phyloP scores from a whole-genome alignment of 2,888 invertebrate species.

The Parelbella ahira region DNA sequence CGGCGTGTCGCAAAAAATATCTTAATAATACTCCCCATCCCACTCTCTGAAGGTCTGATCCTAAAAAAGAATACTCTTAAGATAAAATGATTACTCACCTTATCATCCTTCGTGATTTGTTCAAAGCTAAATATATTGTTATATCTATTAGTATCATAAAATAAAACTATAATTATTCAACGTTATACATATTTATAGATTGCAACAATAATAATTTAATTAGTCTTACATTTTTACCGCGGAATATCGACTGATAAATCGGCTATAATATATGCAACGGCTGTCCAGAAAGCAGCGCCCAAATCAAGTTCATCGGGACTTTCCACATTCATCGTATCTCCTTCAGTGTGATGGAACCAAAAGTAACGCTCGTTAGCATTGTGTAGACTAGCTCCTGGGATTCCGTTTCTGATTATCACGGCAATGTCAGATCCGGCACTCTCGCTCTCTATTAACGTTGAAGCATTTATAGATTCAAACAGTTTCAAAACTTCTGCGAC shows the following conservation, averaged over 20 bases:
- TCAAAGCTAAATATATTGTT: not conserved
- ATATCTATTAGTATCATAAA: too few relatives aligned
- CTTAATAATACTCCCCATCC: slow-evolving; percentile 9
- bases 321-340: slow-evolving; percentile 89
- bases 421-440: slow-evolving; percentile 86
- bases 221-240: too few relatives aligned
- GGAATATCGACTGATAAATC: slow-evolving; percentile 86
- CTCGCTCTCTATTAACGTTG: slow-evolving; percentile 72
- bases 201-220: too few relatives aligned
- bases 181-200: too few relatives aligned
- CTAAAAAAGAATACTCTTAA: slow-evolving; percentile 12
- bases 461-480: slow-evolving; percentile 84
- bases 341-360: slow-evolving; percentile 88
- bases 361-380: slow-evolving; percentile 86
- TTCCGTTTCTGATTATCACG: slow-evolving; percentile 81
- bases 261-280: slow-evolving; percentile 88
- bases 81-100: slow-evolving; percentile 7
- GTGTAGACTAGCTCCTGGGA: slow-evolving; percentile 86
- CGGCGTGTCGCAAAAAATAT: slow-evolving; percentile 16
- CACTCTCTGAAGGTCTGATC: slow-evolving; percentile 11
- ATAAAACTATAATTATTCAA: too few relatives aligned
- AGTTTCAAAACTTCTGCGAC: slow-evolving; percentile 81
- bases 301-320: slow-evolving; percentile 85
- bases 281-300: slow-evolving; percentile 89
- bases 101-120: slow-evolving; percentile 2